These are phyloP conservation scores for Dicycla oo DNA, from an alignment of 2,888 invertebrate species.

Conservation along the genomic window DNA sequence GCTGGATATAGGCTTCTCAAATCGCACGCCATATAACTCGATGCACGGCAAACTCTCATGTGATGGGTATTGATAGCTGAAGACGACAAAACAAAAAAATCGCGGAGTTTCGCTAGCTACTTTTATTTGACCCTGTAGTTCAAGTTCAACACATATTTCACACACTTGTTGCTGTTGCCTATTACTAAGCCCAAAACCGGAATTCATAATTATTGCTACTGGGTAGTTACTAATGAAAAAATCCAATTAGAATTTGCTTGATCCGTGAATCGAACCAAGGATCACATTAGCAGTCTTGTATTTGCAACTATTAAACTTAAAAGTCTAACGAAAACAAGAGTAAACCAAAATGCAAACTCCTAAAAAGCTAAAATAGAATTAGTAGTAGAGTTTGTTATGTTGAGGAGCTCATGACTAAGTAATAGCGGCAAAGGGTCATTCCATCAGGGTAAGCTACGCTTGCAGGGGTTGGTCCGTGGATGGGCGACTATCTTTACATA, in stretches of 20 bases:
- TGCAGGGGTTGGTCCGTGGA: too few species aligned
- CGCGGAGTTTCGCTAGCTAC: neutral
- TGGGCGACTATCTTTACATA: too few species aligned
- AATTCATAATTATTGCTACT: neutral
- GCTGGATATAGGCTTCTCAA: neutral
- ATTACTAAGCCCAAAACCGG: neutral
- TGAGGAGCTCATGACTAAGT: too few species aligned
- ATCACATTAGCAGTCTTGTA: neutral
- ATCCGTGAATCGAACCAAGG: neutral
- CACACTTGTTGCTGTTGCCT: neutral
- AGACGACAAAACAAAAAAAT: neutral
- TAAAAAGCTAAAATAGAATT: neutral
- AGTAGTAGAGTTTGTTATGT: too few species aligned
- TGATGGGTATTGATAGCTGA: too few species aligned
- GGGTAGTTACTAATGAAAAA: neutral
- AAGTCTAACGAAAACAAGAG: neutral
- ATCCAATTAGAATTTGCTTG: neutral
- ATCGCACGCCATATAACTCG: too few species aligned
- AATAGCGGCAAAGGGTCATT: too few species aligned
- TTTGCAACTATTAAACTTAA: neutral
- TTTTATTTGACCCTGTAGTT: neutral
- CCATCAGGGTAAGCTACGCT: too few species aligned
- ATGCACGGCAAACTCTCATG: neutral
- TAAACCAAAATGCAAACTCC: neutral
- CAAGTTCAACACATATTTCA: neutral